phyloP scores from a whole-genome alignment of 1,140 invertebrate species.

The Teleopsis dalmanni region DNA sequence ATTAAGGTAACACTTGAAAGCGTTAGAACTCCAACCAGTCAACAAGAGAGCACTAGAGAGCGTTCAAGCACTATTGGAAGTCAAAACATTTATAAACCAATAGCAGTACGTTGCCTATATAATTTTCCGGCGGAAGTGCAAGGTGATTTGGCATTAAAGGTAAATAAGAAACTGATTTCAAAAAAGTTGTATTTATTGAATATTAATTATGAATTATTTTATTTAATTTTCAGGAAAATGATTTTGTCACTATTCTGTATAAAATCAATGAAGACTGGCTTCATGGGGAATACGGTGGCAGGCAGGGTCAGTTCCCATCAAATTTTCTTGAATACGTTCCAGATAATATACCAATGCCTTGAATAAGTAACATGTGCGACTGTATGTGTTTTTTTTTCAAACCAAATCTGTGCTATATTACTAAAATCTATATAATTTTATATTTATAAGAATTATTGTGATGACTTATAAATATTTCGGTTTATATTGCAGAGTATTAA shows the following conservation, averaged over 20 bases:
- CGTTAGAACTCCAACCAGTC: conserved; percentile 8
- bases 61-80: conserved; percentile 6
- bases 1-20: conserved; percentile 62
- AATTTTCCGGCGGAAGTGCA: conserved; percentile 54
- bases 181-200: not conserved
- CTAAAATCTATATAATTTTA: not conserved
- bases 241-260: conserved; percentile 61
- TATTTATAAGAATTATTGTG: too few relatives aligned
- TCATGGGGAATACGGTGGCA: conserved; percentile 60
- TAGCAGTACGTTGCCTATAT: conserved; percentile 51
- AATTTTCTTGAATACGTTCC: conserved; percentile 66
- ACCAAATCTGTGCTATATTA: not conserved
- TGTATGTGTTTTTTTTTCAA: not conserved
- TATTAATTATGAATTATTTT: conserved; percentile 3
- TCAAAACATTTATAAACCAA: conserved; percentile 12
- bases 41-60: conserved; percentile 19
- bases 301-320: conserved; percentile 70
- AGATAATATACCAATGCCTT: conserved; percentile 32
- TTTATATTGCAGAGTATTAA: too few relatives aligned
- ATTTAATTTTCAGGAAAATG: conserved; percentile 37
- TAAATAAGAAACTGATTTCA: conserved; percentile 23
- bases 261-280: conserved; percentile 75
- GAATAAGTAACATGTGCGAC: conserved; percentile 5
- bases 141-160: conserved; percentile 54
- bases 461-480: too few relatives aligned